Evolutionary conservation across 2,113 vertebrate genomes (phyloP).

Genomic region (Otocyon megalotis): DNA sequence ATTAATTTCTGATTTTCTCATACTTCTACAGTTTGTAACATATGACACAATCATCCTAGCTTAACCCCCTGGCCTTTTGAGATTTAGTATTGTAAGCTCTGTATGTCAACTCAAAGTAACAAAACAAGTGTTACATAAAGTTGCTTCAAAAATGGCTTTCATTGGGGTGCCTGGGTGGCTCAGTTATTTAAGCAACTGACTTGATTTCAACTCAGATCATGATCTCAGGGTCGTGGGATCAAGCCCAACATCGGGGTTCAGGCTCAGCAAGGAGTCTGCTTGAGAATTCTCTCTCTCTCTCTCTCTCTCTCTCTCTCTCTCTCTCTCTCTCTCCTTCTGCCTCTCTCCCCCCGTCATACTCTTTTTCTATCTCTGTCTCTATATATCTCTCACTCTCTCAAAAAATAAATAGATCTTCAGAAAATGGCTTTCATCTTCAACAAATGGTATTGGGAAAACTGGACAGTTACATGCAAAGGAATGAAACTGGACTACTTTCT

Average conservation of each 20-base stretch:
- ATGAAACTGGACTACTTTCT: not conserved
- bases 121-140: not conserved
- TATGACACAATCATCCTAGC: not conserved
- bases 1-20: not conserved
- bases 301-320: too few species aligned
- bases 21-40: not conserved
- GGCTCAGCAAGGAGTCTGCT: too few species aligned
- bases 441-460: not conserved
- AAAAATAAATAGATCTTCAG: too few species aligned
- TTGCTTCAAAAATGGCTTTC: not conserved
- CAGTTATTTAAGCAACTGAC: too few species aligned
- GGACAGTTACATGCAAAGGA: not conserved
- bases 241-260: too few species aligned
- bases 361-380: too few species aligned
- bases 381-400: too few species aligned
- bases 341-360: too few species aligned
- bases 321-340: too few species aligned
- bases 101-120: not conserved
- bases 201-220: too few species aligned
- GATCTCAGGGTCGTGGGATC: too few species aligned
- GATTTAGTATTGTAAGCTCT: not conserved
- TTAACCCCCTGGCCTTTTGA: not conserved
- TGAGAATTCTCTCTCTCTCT: too few species aligned
- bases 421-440: not conserved
- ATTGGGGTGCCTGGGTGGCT: not conserved